Evolutionary conservation across 1,140 invertebrate species (phyloP).

Genomic region (Panulirus ornatus): DNA sequence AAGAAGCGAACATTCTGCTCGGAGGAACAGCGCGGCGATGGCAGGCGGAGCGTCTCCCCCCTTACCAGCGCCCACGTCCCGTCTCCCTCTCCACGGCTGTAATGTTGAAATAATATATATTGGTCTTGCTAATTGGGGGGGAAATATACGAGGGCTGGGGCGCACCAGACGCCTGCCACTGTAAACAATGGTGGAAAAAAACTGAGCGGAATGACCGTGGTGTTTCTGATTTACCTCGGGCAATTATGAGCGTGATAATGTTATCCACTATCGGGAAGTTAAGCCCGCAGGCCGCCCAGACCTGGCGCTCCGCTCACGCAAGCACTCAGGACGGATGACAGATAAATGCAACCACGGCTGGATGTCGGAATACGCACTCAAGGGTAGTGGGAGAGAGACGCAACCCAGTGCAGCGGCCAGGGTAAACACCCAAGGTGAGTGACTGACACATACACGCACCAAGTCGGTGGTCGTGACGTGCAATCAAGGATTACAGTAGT

Average conservation of each 20-base stretch:
- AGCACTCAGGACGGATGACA: too few species aligned
- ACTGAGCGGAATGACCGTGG: conserved; percentile 18
- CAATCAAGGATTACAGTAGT: too few species aligned
- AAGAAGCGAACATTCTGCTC: neutral
- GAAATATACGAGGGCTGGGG: conserved; percentile 22
- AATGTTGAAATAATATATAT: conserved; percentile 37
- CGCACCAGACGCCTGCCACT: neutral
- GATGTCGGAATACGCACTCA: too few species aligned
- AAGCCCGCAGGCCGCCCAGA: too few species aligned
- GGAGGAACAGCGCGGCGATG: too few species aligned
- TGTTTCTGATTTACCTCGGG: conserved; percentile 27
- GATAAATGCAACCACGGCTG: too few species aligned
- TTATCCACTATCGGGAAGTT: neutral
- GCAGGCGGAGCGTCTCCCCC: neutral
- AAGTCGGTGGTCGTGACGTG: too few species aligned
- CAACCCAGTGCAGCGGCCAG: too few species aligned
- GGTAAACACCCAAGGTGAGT: too few species aligned
- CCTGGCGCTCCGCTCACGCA: too few species aligned
- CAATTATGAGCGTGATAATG: conserved; percentile 32
- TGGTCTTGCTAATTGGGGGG: conserved; percentile 49
- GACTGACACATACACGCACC: too few species aligned
- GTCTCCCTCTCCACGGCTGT: conserved; percentile 3
- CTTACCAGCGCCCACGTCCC: neutral
- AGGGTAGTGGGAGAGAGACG: too few species aligned
- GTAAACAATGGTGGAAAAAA: conserved; percentile 44